Evolutionary conservation across 2,888 invertebrate species (phyloP).

Genomic region (Nowickia ferox): DNA sequence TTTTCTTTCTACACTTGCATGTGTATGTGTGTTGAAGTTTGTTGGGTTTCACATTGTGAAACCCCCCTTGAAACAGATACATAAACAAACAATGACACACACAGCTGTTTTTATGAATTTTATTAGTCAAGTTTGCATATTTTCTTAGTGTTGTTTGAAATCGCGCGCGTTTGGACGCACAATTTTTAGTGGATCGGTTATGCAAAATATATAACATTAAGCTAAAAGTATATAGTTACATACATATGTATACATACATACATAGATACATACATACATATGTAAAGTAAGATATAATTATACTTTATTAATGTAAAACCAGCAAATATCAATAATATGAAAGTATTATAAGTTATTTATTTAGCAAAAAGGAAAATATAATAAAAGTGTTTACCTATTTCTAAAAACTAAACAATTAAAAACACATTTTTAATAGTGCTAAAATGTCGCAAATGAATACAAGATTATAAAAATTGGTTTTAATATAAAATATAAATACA

Average conservation of each 20-base stretch:
- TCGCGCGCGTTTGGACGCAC: slow-evolving; percentile 74
- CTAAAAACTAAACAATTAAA: slow-evolving; percentile 20
- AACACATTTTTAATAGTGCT: not conserved
- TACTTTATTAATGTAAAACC: slow-evolving; percentile 28
- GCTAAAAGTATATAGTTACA: slow-evolving; percentile 2
- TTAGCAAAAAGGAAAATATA: not conserved
- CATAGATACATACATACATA: not conserved
- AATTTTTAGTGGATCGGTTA: slow-evolving; percentile 70
- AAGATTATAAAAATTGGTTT: not conserved
- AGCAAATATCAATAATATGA: slow-evolving; percentile 25
- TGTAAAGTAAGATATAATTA: not conserved
- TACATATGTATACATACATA: slow-evolving; percentile 14
- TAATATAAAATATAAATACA: not conserved
- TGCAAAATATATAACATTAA: slow-evolving; percentile 44
- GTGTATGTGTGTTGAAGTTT: slow-evolving; percentile 11
- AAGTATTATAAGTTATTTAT: slow-evolving; percentile 15
- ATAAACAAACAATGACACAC: slow-evolving; percentile 52
- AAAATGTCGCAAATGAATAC: slow-evolving; percentile 5
- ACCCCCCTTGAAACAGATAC: slow-evolving; percentile 26
- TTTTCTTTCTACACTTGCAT: not conserved
- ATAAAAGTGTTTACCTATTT: not conserved
- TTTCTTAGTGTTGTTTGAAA: slow-evolving; percentile 74
- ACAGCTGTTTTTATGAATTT: slow-evolving; percentile 60
- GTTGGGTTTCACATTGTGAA: slow-evolving; percentile 31
- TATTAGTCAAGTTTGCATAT: slow-evolving; percentile 70